Percentiles rank a stretch among this genome's conserved stretches.
Conservation (phyloP, 1,140 invertebrate species). For the Pseudomyrmex pallidus region DNA sequence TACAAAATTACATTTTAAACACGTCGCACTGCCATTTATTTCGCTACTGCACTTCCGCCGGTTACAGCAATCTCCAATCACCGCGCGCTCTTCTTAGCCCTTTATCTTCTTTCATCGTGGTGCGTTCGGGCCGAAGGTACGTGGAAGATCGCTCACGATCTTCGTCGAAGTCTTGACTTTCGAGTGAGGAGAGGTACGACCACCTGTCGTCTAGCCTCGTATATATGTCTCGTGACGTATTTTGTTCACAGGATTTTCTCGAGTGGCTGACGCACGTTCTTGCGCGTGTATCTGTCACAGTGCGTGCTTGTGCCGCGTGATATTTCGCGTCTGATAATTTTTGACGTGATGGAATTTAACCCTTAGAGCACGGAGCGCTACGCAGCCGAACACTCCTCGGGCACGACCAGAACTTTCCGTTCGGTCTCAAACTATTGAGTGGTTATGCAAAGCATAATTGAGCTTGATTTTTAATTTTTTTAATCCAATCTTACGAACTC, state of each 20-base stretch:
- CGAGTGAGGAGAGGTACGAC: constrained; percentile 66
- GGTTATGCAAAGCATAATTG: no score
- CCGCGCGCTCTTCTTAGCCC: constrained; percentile 14
- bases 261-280: constrained; percentile 48
- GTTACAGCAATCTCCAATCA: constrained; percentile 53
- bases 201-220: constrained; percentile 72
- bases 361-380: constrained; percentile 16
- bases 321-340: constrained; percentile 71
- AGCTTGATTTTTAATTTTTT: no score
- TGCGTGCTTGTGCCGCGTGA: constrained; percentile 60
- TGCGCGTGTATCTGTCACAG: constrained; percentile 56
- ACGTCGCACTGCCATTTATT: constrained; percentile 12
- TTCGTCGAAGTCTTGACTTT: constrained; percentile 64
- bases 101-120: constrained; percentile 49
- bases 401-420: no score
- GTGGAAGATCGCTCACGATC: constrained; percentile 65
- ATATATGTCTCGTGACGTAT: constrained; percentile 37
- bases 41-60: constrained; percentile 46
- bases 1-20: constrained; percentile 33
- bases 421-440: no score
- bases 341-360: constrained; percentile 62
- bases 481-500: no score
- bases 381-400: no score
- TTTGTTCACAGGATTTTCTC: constrained; percentile 56
- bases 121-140: constrained; percentile 56